Conservation (phyloP, 2,888 invertebrate genomes). For the Tenodera sinensis region DNA sequence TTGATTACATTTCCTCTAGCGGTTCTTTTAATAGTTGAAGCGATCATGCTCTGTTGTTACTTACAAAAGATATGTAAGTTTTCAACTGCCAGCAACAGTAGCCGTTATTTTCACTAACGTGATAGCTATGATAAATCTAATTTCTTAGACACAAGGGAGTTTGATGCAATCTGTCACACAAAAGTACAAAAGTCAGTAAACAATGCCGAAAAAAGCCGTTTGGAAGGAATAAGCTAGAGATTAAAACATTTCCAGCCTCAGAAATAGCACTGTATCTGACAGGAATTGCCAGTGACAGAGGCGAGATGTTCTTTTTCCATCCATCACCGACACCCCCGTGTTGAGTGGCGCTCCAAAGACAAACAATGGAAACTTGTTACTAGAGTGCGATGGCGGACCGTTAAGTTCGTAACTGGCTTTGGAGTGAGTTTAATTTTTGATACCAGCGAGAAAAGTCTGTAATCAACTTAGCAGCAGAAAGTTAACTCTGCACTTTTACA, state of each 20-base stretch:
- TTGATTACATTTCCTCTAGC: too few relatives aligned
- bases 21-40: too few relatives aligned
- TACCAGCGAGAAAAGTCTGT: neutral
- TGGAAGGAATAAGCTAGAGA: neutral
- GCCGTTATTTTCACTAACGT: too few relatives aligned
- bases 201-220: neutral
- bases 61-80: too few relatives aligned
- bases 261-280: neutral
- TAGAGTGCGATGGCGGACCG: neutral
- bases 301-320: neutral
- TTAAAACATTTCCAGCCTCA: neutral
- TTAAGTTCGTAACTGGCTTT: neutral
- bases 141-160: neutral
- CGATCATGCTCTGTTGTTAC: too few relatives aligned
- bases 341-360: neutral
- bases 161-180: neutral
- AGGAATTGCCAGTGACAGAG: neutral
- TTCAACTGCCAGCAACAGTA: neutral
- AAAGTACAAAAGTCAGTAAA: neutral
- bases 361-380: neutral
- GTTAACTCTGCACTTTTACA: neutral
- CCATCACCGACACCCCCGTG: neutral
- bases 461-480: neutral
- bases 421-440: neutral
- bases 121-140: neutral